These are phyloP conservation scores for Sebastes oblongus DNA, from an alignment of 2,797 vertebrate genomes.

Conservation along the genomic window DNA sequence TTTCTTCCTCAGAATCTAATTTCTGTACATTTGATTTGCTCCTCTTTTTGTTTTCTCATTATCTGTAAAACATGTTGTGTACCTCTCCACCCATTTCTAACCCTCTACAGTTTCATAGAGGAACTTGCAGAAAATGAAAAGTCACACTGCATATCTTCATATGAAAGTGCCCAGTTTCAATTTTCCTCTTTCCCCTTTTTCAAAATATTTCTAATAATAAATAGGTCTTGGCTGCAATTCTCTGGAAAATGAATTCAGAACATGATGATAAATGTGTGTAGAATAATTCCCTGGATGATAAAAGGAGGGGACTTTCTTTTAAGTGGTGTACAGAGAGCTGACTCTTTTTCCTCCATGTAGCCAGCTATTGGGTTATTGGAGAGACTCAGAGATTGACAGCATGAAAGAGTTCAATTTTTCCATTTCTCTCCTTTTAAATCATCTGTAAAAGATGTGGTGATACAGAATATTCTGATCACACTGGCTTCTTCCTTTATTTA, in stretches of 20 bases:
- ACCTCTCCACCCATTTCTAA: constrained; percentile 33
- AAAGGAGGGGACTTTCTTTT: constrained; percentile 38
- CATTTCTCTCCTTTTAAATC: not conserved
- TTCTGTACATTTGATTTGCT: constrained; percentile 75
- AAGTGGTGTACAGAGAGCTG: not conserved
- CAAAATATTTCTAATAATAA: constrained; percentile 67
- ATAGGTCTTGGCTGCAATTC: constrained; percentile 63
- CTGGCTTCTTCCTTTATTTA: not conserved
- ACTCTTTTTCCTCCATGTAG: not conserved
- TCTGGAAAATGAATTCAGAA: constrained; percentile 66
- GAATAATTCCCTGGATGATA: constrained; percentile 61
- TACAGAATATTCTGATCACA: constrained; percentile 4
- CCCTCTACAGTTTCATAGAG: constrained; percentile 41
- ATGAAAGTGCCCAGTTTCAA: constrained; percentile 42
- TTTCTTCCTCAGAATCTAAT: constrained; percentile 65
- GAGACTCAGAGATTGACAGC: constrained; percentile 13
- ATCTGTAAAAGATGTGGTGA: not conserved
- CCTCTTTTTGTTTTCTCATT: constrained; percentile 75
- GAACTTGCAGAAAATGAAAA: constrained; percentile 56
- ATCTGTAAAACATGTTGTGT: constrained; percentile 55
- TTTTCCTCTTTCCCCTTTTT: constrained; percentile 49
- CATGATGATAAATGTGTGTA: constrained; percentile 66
- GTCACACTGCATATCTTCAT: constrained; percentile 38
- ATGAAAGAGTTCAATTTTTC: not conserved
- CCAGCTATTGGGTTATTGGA: not conserved